Evolutionary conservation across 2,888 invertebrate genomes (phyloP).

Genomic region (Parnassius mnemosyne): DNA sequence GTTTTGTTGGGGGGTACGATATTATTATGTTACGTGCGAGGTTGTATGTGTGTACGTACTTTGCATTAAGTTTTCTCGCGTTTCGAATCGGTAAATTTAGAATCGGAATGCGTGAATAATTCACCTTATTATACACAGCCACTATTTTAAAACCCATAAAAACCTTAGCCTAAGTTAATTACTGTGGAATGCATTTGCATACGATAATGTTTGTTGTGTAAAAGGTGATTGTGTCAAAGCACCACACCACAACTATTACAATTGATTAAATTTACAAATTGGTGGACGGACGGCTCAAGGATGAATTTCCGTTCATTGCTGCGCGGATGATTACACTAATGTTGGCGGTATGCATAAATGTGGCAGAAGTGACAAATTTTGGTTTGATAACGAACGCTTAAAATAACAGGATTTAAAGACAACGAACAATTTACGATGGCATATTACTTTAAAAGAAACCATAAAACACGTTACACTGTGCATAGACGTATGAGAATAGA

Average conservation of each 20-base stretch:
- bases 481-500: no score
- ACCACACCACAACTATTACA: conserved; percentile 15
- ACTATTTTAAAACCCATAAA: conserved; percentile 34
- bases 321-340: conserved; percentile 57
- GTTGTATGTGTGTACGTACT: not conserved
- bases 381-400: conserved; percentile 32
- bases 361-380: conserved; percentile 22
- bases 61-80: not conserved
- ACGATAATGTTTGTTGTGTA: conserved; percentile 26
- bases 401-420: not conserved
- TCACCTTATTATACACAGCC: conserved; percentile 39
- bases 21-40: no score
- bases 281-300: conserved; percentile 43
- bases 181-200: conserved; percentile 29
- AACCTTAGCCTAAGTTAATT: conserved; percentile 34
- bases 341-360: conserved; percentile 24
- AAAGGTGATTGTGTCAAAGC: conserved; percentile 15
- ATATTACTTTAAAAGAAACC: no score
- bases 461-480: no score
- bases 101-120: conserved; percentile 43
- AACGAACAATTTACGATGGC: no score
- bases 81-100: conserved; percentile 35
- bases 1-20: no score
- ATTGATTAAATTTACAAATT: conserved; percentile 11
- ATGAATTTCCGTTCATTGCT: conserved; percentile 50